Evolutionary conservation across 2,113 vertebrate species (phyloP).

Genomic region (Microcebus griseorufus): DNA sequence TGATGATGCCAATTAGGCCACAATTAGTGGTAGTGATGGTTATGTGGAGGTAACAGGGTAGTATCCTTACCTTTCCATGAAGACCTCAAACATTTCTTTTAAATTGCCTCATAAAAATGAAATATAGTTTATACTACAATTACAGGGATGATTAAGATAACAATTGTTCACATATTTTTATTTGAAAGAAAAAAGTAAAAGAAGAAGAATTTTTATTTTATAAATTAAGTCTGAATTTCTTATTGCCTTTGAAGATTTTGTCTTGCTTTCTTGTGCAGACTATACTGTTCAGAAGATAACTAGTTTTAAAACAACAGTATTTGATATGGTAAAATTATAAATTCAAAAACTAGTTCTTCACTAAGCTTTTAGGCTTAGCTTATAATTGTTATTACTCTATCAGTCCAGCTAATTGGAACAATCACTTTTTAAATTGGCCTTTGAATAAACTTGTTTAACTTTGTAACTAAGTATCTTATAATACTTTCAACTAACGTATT

Average conservation of each 20-base stretch:
- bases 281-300: neutral
- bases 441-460: neutral
- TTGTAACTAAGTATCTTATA: conserved; percentile 16
- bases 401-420: neutral
- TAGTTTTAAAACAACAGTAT: neutral
- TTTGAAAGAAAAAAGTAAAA: neutral
- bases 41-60: neutral
- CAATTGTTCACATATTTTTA: neutral
- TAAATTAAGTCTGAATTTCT: neutral
- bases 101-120: neutral
- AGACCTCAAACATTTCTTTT: neutral
- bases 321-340: neutral
- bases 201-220: neutral
- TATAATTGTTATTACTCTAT: neutral
- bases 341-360: neutral
- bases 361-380: neutral
- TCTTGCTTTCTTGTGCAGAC: neutral
- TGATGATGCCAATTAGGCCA: no score
- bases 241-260: neutral
- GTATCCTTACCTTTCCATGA: neutral
- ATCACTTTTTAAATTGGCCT: neutral
- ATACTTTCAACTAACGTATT: conserved; percentile 3
- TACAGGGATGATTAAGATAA: neutral
- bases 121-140: neutral
- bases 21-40: no score